Percentiles rank a stretch among this genome's conserved stretches.
Conservation (phyloP, 2,797 vertebrate genomes). For the Tolypeutes matacus region DNA sequence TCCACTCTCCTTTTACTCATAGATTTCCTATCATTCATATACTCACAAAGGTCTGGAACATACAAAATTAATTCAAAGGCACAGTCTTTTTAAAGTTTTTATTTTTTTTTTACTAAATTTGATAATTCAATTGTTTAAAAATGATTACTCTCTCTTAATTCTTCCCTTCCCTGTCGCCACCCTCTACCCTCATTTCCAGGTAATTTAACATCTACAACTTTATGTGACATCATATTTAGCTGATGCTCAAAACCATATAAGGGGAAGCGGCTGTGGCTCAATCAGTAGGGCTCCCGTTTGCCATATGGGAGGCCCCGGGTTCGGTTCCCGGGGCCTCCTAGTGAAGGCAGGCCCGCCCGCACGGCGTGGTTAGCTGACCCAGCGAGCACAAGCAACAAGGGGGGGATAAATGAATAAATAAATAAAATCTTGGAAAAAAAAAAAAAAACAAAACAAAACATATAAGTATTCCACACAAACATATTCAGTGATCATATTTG, state of each 20-base stretch:
- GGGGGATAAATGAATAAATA: too few relatives aligned
- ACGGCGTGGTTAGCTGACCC: too few relatives aligned
- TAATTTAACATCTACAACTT: neutral
- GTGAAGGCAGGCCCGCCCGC: too few relatives aligned
- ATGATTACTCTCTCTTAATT: neutral
- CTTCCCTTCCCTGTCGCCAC: neutral
- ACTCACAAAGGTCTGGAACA: neutral
- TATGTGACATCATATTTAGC: too few relatives aligned
- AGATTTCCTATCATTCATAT: rapidly evolving
- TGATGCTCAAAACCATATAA: rapidly evolving
- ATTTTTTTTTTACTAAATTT: neutral
- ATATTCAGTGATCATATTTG: neutral
- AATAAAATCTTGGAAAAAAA: too few relatives aligned
- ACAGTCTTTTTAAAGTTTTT: neutral
- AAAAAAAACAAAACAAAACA: too few relatives aligned
- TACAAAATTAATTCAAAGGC: neutral
- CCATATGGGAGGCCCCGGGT: too few relatives aligned
- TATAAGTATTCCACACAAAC: rapidly evolving
- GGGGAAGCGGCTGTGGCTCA: too few relatives aligned
- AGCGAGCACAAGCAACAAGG: too few relatives aligned
- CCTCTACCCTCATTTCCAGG: neutral
- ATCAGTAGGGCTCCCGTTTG: too few relatives aligned
- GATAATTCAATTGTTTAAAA: neutral
- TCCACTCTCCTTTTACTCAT: neutral
- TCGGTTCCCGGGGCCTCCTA: too few relatives aligned